Percentiles rank a stretch among this genome's conserved stretches.
These are phyloP conservation scores for Periphyllus acericola DNA, from an alignment of 2,888 invertebrate species.

Conservation along the genomic window DNA sequence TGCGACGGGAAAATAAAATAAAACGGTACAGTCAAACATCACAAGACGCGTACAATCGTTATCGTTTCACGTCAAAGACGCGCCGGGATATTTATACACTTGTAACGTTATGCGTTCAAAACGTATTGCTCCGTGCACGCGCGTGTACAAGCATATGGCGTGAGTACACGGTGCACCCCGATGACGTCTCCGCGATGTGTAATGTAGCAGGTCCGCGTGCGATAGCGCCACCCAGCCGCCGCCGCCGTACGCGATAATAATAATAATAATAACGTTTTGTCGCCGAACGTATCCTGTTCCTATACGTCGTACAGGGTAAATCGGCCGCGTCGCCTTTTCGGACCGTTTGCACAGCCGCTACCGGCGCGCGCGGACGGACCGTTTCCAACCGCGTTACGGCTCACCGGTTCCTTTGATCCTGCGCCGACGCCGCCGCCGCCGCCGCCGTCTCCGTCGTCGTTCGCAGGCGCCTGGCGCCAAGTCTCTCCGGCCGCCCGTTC, in stretches of 20 bases:
- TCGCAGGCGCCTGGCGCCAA: constrained; percentile 52
- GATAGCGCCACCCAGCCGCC: neutral
- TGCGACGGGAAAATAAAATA: too few relatives aligned
- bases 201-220: neutral
- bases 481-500: constrained; percentile 9
- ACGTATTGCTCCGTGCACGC: too few relatives aligned
- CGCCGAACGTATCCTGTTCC: constrained; percentile 21
- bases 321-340: constrained; percentile 57
- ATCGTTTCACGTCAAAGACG: too few relatives aligned
- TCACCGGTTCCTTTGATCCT: constrained; percentile 48
- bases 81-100: too few relatives aligned
- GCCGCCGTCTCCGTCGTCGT: neutral
- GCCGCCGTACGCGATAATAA: neutral
- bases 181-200: neutral
- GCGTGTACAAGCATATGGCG: too few relatives aligned
- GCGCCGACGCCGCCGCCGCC: constrained; percentile 26
- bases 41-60: too few relatives aligned
- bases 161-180: neutral
- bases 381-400: constrained; percentile 46
- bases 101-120: too few relatives aligned
- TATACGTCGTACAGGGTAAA: neutral
- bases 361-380: constrained; percentile 26
- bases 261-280: neutral
- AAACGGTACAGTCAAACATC: too few relatives aligned
- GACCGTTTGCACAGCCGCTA: constrained; percentile 20